These are phyloP conservation scores for Lepidotrigona ventralis DNA, from an alignment of 1,140 invertebrate genomes.

Conservation along the genomic window DNA sequence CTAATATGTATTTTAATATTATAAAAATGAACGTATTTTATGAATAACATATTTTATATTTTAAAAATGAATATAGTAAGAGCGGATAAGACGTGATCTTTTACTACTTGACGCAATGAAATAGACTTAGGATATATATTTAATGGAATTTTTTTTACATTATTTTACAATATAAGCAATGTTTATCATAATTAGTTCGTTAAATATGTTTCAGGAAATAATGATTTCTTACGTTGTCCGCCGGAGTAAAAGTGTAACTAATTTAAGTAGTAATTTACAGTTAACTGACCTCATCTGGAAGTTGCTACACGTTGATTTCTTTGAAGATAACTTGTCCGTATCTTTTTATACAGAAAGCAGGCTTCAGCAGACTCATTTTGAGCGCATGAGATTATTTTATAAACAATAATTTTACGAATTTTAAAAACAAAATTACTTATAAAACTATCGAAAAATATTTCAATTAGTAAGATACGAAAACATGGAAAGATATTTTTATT, in stretches of 20 bases:
- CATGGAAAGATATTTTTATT: background rate
- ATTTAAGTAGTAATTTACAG: constrained; percentile 35
- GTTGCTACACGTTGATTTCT: constrained; percentile 14
- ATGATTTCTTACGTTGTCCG: background rate
- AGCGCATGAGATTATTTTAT: background rate
- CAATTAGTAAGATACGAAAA: background rate
- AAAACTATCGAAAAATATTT: background rate
- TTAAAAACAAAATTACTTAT: background rate
- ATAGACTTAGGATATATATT: background rate
- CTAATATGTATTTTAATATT: too few species aligned
- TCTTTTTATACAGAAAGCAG: background rate
- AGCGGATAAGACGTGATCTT: background rate
- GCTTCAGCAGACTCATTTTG: background rate
- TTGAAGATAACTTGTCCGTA: constrained; percentile 5
- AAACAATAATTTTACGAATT: background rate
- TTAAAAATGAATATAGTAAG: background rate
- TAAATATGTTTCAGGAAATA: constrained; percentile 2
- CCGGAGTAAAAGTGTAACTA: constrained; percentile 31
- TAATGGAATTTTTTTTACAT: background rate
- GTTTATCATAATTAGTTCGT: constrained; percentile 8
- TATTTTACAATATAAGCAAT: background rate
- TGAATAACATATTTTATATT: too few species aligned
- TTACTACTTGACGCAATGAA: background rate
- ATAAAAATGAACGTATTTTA: too few species aligned
- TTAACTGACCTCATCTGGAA: constrained; percentile 13